These are phyloP conservation scores for Megalopta genalis DNA, from an alignment of 1,140 invertebrate genomes.

Conservation along the genomic window DNA sequence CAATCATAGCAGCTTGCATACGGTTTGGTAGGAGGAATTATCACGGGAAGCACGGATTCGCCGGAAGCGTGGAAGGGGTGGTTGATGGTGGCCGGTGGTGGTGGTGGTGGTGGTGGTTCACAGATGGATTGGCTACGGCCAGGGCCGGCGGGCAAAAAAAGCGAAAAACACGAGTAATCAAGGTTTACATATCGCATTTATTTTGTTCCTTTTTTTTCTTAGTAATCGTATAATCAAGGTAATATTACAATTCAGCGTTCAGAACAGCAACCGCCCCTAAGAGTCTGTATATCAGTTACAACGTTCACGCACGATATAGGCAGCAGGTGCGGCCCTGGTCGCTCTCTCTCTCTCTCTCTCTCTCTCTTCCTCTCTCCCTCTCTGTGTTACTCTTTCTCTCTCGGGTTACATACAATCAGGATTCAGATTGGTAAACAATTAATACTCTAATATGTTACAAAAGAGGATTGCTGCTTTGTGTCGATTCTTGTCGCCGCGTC, in stretches of 20 bases:
- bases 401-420: constrained; percentile 72
- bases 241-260: constrained; percentile 77
- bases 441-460: constrained; percentile 77
- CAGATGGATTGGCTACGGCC: constrained; percentile 41
- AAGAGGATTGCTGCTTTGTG: constrained; percentile 65
- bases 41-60: constrained; percentile 19
- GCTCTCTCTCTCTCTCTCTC: constrained; percentile 38
- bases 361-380: no score
- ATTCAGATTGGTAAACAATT: constrained; percentile 74
- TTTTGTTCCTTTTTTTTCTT: constrained; percentile 75
- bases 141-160: constrained; percentile 38
- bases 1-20: constrained; percentile 12
- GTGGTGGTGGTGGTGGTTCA: constrained; percentile 13
- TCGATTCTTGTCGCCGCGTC: constrained; percentile 12
- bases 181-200: constrained; percentile 75
- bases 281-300: constrained; percentile 34
- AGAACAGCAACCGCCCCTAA: constrained; percentile 74
- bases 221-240: constrained; percentile 80
- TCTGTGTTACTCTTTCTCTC: no score
- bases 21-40: constrained; percentile 8
- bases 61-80: not conserved
- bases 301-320: constrained; percentile 58
- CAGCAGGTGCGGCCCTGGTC: constrained; percentile 74
- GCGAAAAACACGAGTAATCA: constrained; percentile 54
- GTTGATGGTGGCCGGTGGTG: not conserved